phyloP scores from a whole-genome alignment of 2,888 invertebrate species.

The Aelia acuminata region DNA sequence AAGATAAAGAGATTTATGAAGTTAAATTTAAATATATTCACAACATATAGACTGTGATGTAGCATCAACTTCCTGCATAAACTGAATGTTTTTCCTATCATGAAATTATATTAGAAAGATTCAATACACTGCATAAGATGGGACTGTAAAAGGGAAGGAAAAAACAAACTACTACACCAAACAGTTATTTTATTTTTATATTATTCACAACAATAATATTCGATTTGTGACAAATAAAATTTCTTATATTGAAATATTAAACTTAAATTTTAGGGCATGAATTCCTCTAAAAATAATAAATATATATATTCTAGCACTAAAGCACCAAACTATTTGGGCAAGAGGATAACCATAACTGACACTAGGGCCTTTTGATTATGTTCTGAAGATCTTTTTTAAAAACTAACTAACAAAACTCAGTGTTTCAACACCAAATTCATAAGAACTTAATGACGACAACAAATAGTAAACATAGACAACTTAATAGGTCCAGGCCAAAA shows the following conservation, averaged over 20 bases:
- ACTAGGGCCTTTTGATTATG: constrained; percentile 54
- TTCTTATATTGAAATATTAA: constrained; percentile 58
- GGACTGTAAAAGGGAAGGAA: not conserved
- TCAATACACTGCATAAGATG: not conserved
- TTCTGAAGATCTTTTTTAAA: constrained; percentile 49
- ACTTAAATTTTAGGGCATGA: constrained; percentile 53
- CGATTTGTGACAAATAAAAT: constrained; percentile 56
- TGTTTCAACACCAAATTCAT: constrained; percentile 25
- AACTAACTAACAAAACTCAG: constrained; percentile 44
- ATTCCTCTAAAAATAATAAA: constrained; percentile 55
- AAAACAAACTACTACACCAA: constrained; percentile 23
- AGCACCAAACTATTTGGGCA: constrained; percentile 58
- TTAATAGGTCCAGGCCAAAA: constrained; percentile 32
- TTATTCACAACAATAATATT: constrained; percentile 59
- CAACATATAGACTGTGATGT: not conserved
- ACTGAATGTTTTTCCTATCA: not conserved
- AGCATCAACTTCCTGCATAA: not conserved
- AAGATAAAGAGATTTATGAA: too few species aligned
- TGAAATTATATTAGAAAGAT: not conserved
- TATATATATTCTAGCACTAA: constrained; percentile 52
- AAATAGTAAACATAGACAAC: constrained; percentile 41
- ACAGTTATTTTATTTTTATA: constrained; percentile 51
- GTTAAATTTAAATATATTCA: not conserved
- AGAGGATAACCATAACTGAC: constrained; percentile 43
- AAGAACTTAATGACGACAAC: constrained; percentile 41